These are phyloP conservation scores for Rhodeus uyekii DNA, from an alignment of 2,797 vertebrate genomes.

Conservation along the genomic window DNA sequence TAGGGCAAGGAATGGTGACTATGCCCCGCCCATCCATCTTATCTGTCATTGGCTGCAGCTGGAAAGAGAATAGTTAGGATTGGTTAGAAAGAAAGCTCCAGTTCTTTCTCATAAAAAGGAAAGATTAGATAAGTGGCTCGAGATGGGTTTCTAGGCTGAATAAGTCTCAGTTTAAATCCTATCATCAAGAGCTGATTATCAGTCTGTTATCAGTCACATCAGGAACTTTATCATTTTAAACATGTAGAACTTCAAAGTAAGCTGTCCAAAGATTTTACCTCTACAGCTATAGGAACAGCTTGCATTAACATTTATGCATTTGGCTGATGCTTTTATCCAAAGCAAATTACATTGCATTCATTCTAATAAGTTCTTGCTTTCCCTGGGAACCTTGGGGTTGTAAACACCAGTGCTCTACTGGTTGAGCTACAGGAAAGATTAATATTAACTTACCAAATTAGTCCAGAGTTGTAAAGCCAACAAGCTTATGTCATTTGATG, in stretches of 20 bases:
- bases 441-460: constrained; percentile 67
- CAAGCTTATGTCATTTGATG: constrained; percentile 45
- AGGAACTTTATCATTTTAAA: neutral
- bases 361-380: no score
- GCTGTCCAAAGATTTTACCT: constrained; percentile 19
- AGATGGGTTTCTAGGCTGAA: neutral
- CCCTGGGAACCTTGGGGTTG: no score
- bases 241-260: neutral
- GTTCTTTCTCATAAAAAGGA: neutral
- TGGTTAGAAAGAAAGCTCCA: constrained; percentile 32
- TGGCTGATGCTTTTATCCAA: no score
- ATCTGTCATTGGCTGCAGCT: constrained; percentile 69
- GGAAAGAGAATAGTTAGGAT: constrained; percentile 19
- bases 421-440: no score
- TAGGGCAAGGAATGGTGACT: constrained; percentile 64
- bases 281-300: neutral
- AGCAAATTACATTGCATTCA: no score
- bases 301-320: no score
- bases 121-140: neutral
- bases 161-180: constrained; percentile 22
- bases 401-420: no score
- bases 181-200: constrained; percentile 7
- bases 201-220: constrained; percentile 1
- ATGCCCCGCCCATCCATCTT: constrained; percentile 47
- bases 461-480: constrained; percentile 70